Evolutionary conservation across 2,888 invertebrate genomes (phyloP), one percentile per base, ranked within the genome.

Genomic region (Cheilosia soror): DNA sequence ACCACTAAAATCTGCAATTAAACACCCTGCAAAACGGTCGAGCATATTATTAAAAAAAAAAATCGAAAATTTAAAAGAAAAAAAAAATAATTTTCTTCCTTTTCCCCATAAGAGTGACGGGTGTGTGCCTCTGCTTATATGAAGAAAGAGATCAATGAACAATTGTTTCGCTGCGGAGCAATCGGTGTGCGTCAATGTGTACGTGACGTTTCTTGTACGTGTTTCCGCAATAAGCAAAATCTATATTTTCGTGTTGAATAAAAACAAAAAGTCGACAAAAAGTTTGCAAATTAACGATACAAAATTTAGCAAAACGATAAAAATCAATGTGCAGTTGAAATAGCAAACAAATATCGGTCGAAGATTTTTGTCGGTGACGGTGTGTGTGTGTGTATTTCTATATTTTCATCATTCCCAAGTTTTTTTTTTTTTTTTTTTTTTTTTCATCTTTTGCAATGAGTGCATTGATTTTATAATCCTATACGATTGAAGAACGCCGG

Each of bases 381-480:
- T 51, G 53, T 73, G 47, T 57, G 57, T 58, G 77, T 71, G 75
- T 66, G 75, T 53, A 71, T 60, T 76, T 66, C 42, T 77, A 44
- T 58, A 51, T 47, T 75, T 65, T 65, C 29, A 4, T 65, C 29
- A 4, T 63, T 63, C 20, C 9, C 9, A 20, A 25, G 25, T 49
- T 49, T 55, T 55, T 68, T 58, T 2, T n/a, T n/a, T n/a, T n/a
- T n/a, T n/a, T 49, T 49, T 55, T 55, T 68, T 58, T 42, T 71
- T 63, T 55, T 33, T 76, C 60, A 40, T 76, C 31, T 55, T 78
- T 80, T 84, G 60, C 75, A 71, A 55, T 71, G 80, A 68, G 81
- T 81, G 85, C 85, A 85, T 81, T 85, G 85, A 85, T 85, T 85
- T 85, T 85, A 81, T 85, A 77, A 85, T 85, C 81, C 71, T 58